Base-by-base conservation (phyloP, 2,797 vertebrate genomes). In the Vultur gryphus region DNA sequence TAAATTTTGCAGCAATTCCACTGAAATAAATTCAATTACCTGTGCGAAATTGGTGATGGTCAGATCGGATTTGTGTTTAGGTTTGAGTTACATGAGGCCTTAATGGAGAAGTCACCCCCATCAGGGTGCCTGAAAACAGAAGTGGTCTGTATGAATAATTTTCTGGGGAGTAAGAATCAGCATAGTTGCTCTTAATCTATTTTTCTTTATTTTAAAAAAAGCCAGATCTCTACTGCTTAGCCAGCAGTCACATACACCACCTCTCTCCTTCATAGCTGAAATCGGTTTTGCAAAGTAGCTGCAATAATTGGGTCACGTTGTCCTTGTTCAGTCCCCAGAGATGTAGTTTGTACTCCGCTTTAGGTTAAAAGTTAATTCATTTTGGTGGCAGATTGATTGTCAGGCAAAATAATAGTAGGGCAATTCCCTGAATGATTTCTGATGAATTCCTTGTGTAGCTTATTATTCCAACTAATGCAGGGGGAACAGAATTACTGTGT, bases 361-460 rank as follows among this genome's bases (percentile, higher is more conserved):
- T n/a, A 93, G 86, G 92, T 94, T 97, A 93, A 83, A 97, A 97
- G 95, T 92, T 97, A 96, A 96, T 97, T 97, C 87, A 95, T 96
- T 97, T 97, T 96, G 67, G 79, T 96, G 93, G 92, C 90, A 95
- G 81, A 93, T 91, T 94, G 90, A 95, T 94, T 97, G 96, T 96
- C 96, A 92, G 91, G 77, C 81, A 95, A 70, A 97, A 95, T 96
- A 97, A 95, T 93, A 92, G 88, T 79, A 90, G 87, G 90, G 65
- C 96, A 96, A 94, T 95, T 97, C 94, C 94, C 90, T 92, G 90
- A 96, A 94, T 90, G 79, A 91, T 94, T 90, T 95, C 48, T 87
- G 85, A 55, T 93, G 57, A 72, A 61, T 86, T 96, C 88, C 81
- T 89, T 49, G 72, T 92, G 87, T 31, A 90, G 79, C 64, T 96